Conservation (phyloP, 2,888 invertebrate genomes). For the Sminthurides aquaticus region DNA sequence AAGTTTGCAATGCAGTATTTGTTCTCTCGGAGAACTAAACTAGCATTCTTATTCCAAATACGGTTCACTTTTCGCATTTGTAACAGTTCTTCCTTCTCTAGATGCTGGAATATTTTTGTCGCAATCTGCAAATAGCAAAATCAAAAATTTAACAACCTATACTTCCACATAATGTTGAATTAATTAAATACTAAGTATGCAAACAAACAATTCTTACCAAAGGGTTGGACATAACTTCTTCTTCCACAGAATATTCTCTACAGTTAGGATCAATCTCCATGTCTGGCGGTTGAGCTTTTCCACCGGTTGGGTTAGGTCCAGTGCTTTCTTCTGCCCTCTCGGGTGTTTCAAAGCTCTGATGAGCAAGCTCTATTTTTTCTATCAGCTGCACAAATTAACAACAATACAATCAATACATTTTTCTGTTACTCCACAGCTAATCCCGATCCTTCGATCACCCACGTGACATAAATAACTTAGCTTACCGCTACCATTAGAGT, state of each 20-base stretch:
- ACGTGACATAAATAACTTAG: background rate
- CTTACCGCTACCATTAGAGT: no score
- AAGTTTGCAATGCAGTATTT: constrained; percentile 3
- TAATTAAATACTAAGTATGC: no score
- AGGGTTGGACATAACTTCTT: background rate
- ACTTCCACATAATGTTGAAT: no score
- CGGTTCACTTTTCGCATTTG: constrained; percentile 4
- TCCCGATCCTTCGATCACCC: background rate
- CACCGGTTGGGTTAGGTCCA: no score
- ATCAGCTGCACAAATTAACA: background rate
- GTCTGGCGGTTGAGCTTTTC: no score
- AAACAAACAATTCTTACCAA: background rate
- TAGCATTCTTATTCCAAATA: constrained; percentile 8
- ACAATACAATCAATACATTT: background rate
- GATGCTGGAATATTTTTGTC: background rate
- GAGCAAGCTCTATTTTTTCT: background rate
- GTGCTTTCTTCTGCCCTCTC: no score
- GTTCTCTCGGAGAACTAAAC: constrained; percentile 2
- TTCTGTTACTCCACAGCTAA: background rate
- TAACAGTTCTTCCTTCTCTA: background rate
- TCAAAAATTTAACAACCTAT: no score
- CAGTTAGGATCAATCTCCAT: no score
- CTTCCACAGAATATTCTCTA: background rate
- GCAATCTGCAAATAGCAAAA: constrained; percentile 1
- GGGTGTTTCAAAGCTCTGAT: background rate